A percentile compares a stretch with the other conserved stretches of the same genome.
phyloP scores from a whole-genome alignment of 92 coral and sea anemone genomes.

The Virgularia gustaviana region DNA sequence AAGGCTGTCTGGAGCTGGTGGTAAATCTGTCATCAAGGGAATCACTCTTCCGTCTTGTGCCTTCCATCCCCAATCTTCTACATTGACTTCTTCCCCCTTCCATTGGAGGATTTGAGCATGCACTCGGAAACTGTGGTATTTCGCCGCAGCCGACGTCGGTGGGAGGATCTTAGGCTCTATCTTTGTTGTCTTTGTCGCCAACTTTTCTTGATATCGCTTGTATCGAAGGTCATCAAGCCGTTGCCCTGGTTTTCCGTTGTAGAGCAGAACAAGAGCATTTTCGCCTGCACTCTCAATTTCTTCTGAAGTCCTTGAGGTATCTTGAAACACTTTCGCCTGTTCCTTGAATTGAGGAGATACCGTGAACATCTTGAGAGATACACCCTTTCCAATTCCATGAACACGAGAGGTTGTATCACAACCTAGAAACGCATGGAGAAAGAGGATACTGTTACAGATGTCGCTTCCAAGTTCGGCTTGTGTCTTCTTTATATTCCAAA shows the following conservation, averaged over 20 bases:
- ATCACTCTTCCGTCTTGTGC: constrained; percentile 12
- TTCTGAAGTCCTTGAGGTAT: constrained; percentile 15
- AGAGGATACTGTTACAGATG: constrained; percentile 29
- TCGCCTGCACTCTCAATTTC: constrained; percentile 49
- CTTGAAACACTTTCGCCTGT: constrained; percentile 50
- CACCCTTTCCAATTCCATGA: constrained; percentile 56
- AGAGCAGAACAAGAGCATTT: constrained; percentile 51
- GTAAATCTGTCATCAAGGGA: constrained; percentile 26
- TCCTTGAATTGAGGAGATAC: constrained; percentile 28
- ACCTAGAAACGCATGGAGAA: constrained; percentile 45
- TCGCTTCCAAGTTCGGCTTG: constrained; percentile 28
- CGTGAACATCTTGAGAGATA: constrained; percentile 43
- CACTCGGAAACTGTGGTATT: constrained; percentile 35
- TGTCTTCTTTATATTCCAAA: constrained; percentile 49
- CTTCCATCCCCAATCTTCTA: constrained; percentile 50
- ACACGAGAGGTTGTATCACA: constrained; percentile 52
- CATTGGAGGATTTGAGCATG: constrained; percentile 40
- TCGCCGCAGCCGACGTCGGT: constrained; percentile 50
- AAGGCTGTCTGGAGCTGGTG: constrained; percentile 12
- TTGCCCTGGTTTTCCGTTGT: constrained; percentile 53
- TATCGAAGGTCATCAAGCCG: constrained; percentile 46
- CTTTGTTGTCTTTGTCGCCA: constrained; percentile 12
- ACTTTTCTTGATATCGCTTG: constrained; percentile 39
- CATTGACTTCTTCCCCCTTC: constrained; percentile 31
- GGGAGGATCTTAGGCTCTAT: constrained; percentile 47